A percentile compares a stretch with the other conserved stretches of the same genome.
Evolutionary conservation across 35 echinoderm and acorn worm genomes (phyloP).

Genomic region (Anneissia japonica): DNA sequence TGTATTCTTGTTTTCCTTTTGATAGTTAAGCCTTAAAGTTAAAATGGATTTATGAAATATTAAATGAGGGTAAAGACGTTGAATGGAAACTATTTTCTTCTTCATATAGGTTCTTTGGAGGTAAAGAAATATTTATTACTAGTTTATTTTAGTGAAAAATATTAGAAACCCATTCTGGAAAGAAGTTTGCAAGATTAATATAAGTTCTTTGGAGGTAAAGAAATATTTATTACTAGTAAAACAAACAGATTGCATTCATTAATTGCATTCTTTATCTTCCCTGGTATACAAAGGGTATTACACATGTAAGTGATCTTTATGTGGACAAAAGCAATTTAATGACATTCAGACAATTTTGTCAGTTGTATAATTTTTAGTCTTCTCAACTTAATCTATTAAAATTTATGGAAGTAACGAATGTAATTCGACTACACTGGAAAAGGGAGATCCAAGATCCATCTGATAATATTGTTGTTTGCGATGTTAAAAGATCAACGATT

Average conservation of each 20-base stretch:
- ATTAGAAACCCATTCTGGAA: neutral
- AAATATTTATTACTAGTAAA: neutral
- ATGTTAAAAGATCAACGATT: neutral
- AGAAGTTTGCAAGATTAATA: neutral
- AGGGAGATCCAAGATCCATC: neutral
- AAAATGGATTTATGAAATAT: too few relatives aligned
- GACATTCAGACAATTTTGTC: too few relatives aligned
- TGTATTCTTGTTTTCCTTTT: too few relatives aligned
- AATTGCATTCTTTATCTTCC: neutral
- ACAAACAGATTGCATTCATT: neutral
- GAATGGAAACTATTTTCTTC: neutral
- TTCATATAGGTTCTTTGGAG: neutral
- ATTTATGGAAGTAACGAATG: neutral
- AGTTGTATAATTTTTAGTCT: neutral
- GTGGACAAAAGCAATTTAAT: neutral
- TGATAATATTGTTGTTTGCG: neutral
- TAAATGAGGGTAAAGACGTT: too few relatives aligned
- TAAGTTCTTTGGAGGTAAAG: neutral
- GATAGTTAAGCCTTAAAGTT: too few relatives aligned
- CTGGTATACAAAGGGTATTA: neutral
- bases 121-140: neutral
- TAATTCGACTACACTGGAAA: neutral
- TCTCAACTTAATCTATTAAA: neutral
- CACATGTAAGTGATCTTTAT: neutral
- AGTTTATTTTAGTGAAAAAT: neutral